These are phyloP conservation scores for Stenodema calcarata DNA, from an alignment of 2,888 invertebrate species.

Conservation along the genomic window DNA sequence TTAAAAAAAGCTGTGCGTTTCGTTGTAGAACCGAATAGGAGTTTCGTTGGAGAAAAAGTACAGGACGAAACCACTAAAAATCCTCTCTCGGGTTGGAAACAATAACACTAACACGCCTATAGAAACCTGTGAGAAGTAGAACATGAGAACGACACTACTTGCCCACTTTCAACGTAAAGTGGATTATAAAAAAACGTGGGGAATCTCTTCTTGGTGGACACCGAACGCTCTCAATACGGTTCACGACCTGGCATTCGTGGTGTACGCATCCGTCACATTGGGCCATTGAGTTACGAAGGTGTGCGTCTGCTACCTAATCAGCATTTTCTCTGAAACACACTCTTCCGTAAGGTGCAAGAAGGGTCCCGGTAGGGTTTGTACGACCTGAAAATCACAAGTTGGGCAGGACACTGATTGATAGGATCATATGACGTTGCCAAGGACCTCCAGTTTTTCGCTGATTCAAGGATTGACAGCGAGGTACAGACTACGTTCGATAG, in stretches of 20 bases:
- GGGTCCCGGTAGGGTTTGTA: no score
- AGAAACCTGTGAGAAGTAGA: background rate
- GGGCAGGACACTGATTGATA: no score
- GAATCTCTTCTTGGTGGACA: background rate
- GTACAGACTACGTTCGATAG: no score
- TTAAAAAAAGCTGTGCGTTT: no score
- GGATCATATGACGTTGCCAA: no score
- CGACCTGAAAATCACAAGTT: no score
- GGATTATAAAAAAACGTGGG: constrained; percentile 10
- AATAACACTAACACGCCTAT: background rate
- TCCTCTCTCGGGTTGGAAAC: background rate
- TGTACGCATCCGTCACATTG: background rate
- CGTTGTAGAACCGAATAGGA: no score
- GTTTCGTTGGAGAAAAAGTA: background rate
- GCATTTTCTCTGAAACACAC: no score
- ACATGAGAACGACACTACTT: constrained; percentile 12
- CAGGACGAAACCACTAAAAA: background rate
- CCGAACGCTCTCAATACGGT: background rate
- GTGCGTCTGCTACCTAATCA: no score
- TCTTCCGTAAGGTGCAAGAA: no score
- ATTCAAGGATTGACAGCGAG: no score
- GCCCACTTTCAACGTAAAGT: background rate
- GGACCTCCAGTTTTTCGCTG: no score
- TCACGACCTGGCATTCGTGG: background rate
- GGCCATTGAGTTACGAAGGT: background rate